Percentiles rank a stretch among this genome's conserved stretches.
Evolutionary conservation across 2,888 invertebrate species (phyloP).

Genomic region (Nomada ferruginata): DNA sequence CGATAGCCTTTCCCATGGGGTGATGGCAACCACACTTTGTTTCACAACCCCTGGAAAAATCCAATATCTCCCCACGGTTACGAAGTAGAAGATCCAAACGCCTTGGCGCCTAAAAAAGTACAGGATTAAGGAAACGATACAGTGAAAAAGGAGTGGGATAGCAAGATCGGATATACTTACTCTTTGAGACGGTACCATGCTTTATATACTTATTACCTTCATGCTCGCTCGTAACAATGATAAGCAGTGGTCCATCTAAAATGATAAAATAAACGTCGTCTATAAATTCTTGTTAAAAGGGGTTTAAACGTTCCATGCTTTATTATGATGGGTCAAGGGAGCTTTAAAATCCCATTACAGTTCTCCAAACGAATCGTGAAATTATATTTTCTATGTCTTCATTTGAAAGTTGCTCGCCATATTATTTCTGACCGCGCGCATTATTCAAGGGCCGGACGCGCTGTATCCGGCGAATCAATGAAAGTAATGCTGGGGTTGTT

Average conservation of each 20-base stretch:
- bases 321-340: not conserved
- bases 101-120: not conserved
- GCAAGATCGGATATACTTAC: not conserved
- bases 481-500: slow-evolving; percentile 30
- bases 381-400: slow-evolving; percentile 25
- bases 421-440: slow-evolving; percentile 9
- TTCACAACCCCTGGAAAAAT: slow-evolving; percentile 77
- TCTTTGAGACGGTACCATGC: no score
- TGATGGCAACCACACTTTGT: slow-evolving; percentile 76
- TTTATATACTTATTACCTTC: no score
- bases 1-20: slow-evolving; percentile 79
- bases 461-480: slow-evolving; percentile 42
- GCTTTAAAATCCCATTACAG: not conserved
- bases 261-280: not conserved
- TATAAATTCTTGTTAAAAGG: not conserved
- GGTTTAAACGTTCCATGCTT: not conserved
- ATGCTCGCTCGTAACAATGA: no score
- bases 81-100: slow-evolving; percentile 74
- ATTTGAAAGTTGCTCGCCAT: slow-evolving; percentile 10
- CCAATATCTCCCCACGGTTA: slow-evolving; percentile 76
- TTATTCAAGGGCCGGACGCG: slow-evolving; percentile 41
- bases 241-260: not conserved
- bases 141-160: not conserved
- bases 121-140: slow-evolving; percentile 3
- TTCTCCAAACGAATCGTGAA: slow-evolving; percentile 2